These are phyloP conservation scores for Apis cerana DNA, from an alignment of 1,140 invertebrate species.

Conservation along the genomic window DNA sequence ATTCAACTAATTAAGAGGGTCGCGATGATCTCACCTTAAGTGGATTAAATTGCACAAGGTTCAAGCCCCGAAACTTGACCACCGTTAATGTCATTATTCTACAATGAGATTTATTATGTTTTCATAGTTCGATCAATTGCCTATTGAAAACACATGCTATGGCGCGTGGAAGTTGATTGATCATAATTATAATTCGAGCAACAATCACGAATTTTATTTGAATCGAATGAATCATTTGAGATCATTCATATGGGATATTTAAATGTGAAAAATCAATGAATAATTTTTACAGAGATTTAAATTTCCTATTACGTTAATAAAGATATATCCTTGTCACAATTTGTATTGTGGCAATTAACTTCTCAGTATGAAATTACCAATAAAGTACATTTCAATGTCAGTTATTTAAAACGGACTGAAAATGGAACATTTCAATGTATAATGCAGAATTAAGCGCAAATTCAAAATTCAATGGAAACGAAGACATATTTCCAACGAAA, in stretches of 20 bases:
- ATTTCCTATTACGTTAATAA: background rate
- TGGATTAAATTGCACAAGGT: slow-evolving; percentile 24
- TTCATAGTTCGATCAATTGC: slow-evolving; percentile 1
- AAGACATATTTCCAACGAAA: background rate
- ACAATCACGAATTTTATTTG: background rate
- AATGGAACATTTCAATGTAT: background rate
- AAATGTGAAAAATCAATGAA: background rate
- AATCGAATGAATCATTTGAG: background rate
- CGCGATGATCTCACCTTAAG: slow-evolving; percentile 42
- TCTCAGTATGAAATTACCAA: slow-evolving; percentile 9
- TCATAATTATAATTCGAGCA: background rate
- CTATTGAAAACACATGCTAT: background rate
- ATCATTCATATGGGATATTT: too few relatives aligned
- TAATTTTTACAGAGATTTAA: background rate
- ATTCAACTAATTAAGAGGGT: slow-evolving; percentile 42
- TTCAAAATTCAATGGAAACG: background rate
- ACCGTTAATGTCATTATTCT: background rate
- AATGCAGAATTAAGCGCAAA: background rate
- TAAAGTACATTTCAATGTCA: slow-evolving; percentile 17
- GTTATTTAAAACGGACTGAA: slow-evolving; percentile 6
- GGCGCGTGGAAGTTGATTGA: background rate
- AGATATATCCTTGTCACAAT: background rate
- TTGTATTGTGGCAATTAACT: slow-evolving; percentile 4
- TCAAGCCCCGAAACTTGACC: slow-evolving; percentile 21
- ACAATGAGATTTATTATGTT: slow-evolving; percentile 24